A percentile compares a stretch with the other conserved stretches of the same genome.
Conservation (phyloP, 2,888 invertebrate genomes). For the Callimorpha dominula region DNA sequence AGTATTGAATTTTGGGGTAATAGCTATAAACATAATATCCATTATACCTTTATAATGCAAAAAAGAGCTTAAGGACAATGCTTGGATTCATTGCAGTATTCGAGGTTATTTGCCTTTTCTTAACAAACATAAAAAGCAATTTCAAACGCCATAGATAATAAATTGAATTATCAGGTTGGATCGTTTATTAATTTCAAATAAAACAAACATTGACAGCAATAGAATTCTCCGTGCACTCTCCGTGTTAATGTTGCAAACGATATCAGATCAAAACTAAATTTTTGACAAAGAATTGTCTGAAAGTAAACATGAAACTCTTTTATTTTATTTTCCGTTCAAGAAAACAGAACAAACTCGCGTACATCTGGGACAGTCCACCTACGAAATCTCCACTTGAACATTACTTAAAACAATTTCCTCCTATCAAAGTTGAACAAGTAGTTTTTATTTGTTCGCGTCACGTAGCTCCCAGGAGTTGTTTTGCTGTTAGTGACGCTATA, state of each 20-base stretch:
- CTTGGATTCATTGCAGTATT: neutral
- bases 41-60: too few relatives aligned
- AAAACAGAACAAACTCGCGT: conserved; percentile 53
- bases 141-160: neutral
- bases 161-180: neutral
- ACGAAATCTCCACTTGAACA: conserved; percentile 71
- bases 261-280: conserved; percentile 38
- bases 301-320: conserved; percentile 48
- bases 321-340: conserved; percentile 54
- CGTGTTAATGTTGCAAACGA: neutral
- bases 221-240: neutral
- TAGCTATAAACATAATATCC: too few relatives aligned
- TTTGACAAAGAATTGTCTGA: conserved; percentile 40
- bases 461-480: conserved; percentile 75
- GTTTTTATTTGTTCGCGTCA: conserved; percentile 78
- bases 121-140: neutral
- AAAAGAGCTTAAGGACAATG: too few relatives aligned
- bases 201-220: neutral
- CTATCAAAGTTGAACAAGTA: conserved; percentile 74
- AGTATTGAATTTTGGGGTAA: too few relatives aligned
- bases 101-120: neutral
- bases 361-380: conserved; percentile 62
- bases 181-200: neutral
- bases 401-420: conserved; percentile 77
- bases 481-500: conserved; percentile 75